Conservation (phyloP, 2,888 invertebrate genomes). For the Synergus umbraculus region DNA sequence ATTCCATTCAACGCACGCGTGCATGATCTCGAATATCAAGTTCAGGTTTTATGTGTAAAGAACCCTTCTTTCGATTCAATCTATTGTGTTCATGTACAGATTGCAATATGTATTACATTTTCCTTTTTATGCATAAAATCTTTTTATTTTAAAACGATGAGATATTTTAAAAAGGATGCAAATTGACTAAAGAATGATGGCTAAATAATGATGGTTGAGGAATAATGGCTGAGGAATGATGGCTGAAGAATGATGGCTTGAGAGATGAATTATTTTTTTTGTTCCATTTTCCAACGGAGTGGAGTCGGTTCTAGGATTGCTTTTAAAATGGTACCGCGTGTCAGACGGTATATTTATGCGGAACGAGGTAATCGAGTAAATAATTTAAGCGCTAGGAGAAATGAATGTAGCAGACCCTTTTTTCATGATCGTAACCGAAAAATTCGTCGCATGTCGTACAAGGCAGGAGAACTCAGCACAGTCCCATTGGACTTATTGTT, state of each 20-base stretch:
- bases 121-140: neutral
- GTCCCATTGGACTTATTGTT: constrained; percentile 60
- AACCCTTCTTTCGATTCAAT: neutral
- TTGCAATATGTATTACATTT: neutral
- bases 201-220: too few relatives aligned
- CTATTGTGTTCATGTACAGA: neutral
- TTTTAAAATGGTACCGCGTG: neutral
- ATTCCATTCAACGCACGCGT: constrained; percentile 43
- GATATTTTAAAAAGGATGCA: neutral
- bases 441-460: neutral
- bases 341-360: neutral
- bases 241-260: too few relatives aligned
- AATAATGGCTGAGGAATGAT: too few relatives aligned
- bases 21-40: constrained; percentile 58
- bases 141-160: neutral
- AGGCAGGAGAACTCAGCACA: constrained; percentile 39
- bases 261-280: neutral
- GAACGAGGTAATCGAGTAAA: neutral
- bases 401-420: neutral
- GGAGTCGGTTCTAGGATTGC: neutral
- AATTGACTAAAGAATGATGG: neutral
- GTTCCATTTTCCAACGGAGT: neutral
- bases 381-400: neutral
- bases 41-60: neutral
- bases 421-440: constrained; percentile 21